These are phyloP conservation scores for Sebastolobus alascanus DNA, from an alignment of 2,797 vertebrate species.

Conservation along the genomic window DNA sequence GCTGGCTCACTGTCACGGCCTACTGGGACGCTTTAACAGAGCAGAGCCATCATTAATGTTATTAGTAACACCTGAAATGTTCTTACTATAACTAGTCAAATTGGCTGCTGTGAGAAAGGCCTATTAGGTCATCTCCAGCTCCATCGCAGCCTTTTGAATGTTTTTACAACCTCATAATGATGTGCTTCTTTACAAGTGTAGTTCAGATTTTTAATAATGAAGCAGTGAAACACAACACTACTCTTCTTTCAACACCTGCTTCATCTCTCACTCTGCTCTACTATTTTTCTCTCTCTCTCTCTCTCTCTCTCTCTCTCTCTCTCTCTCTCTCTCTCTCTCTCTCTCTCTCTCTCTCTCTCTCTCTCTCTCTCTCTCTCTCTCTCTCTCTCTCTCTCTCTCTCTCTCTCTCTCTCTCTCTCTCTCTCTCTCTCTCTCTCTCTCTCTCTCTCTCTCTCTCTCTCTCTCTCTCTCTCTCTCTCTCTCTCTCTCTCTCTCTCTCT, in stretches of 20 bases:
- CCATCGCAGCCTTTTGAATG: background rate
- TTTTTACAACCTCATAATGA: background rate
- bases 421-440: no score
- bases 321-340: no score
- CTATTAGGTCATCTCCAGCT: background rate
- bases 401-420: no score
- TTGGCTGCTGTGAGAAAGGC: background rate
- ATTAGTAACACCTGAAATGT: background rate
- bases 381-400: no score
- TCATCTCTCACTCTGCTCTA: background rate
- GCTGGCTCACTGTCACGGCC: background rate
- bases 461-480: no score
- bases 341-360: no score
- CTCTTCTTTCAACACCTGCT: background rate
- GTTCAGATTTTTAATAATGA: background rate
- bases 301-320: no score
- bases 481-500: background rate
- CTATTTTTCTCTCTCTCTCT: background rate
- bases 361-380: no score
- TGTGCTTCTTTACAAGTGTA: background rate
- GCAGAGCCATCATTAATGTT: background rate
- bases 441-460: background rate
- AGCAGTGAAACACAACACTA: background rate
- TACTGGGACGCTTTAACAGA: background rate
- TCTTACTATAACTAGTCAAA: background rate